These are phyloP conservation scores for Corbicula japonica DNA, from an alignment of 2,888 invertebrate species.

Conservation along the genomic window DNA sequence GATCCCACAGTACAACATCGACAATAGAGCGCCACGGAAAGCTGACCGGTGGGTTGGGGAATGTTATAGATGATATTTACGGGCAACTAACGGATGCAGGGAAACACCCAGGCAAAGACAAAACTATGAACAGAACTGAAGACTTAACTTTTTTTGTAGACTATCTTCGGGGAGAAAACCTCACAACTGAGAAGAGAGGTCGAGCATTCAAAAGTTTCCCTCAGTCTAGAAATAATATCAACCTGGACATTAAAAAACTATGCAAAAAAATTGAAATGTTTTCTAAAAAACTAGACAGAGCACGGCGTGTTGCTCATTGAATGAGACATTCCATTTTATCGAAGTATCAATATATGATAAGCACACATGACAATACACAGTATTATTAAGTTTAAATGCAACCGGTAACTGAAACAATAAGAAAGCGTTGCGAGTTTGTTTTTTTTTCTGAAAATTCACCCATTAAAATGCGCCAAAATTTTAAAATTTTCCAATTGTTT, in stretches of 20 bases:
- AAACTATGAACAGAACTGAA: neutral
- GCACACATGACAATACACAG: no score
- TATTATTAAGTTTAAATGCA: no score
- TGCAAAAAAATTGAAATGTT: neutral
- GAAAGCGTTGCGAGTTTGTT: no score
- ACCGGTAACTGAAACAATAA: no score
- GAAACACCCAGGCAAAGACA: constrained; percentile 5
- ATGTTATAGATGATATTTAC: constrained; percentile 2
- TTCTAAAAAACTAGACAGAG: neutral
- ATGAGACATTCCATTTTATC: neutral
- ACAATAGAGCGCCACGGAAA: constrained; percentile 9
- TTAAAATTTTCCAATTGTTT: no score
- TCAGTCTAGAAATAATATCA: neutral
- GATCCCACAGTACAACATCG: neutral
- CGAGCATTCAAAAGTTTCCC: neutral
- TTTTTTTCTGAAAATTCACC: no score
- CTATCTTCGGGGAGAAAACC: constrained; percentile 2
- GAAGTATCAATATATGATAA: no score
- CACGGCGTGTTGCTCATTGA: neutral
- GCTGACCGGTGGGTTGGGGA: constrained; percentile 3
- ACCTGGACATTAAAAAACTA: constrained; percentile 3
- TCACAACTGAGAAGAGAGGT: neutral
- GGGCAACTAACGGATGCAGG: neutral
- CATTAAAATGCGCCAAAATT: no score
- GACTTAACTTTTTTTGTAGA: constrained; percentile 2